Base-by-base conservation (phyloP, 2,113 vertebrate genomes). In the Oryzias javanicus region DNA sequence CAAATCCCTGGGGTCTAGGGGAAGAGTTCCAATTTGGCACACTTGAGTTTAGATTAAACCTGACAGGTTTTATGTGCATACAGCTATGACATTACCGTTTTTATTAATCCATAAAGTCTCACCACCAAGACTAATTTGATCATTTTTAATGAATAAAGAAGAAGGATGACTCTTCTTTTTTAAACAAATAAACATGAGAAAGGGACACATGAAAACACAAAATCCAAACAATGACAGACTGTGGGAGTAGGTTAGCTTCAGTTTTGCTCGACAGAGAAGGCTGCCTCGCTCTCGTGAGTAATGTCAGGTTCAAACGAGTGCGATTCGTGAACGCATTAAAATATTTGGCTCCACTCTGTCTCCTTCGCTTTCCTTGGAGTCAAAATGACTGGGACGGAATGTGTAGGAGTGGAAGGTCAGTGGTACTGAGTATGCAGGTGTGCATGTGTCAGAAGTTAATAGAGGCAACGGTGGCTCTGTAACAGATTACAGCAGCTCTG, bases 401-500 rank as follows among this genome's bases (percentile, higher is more conserved):
- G 69, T 8, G n/a, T 54, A 67, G 73, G 71, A 79, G 73, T 69
- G 63, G 69, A 73, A 84, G 85, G 85, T 86, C 82, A 88, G 77
- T 55, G 49, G 70, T 70, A 54, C 72, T 63, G 72, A 86, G 85
- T 69, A 81, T 76, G 80, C 80, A 80, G 61, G 79, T 76, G 80
- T 75, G 84, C 80, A 74, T 78, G 80, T 81, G 86, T 83, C 65
- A 76, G 76, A 76, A 88, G 89, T 87, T 89, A 90, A 91, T 90
- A 80, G 86, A 86, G 82, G 85, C 83, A 69, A 62, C 49, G 68
- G 76, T 62, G 76, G 82, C 88, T 84, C 69, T 78, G 83, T 88
- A 91, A 91, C 88, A 86, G 86, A 91, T 91, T 90, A 89, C 87
- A 87, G 84, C 77, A 76, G 81, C 85, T 86, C 83, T 84, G 85